Percentiles rank a stretch among this genome's conserved stretches.
Evolutionary conservation across 2,888 invertebrate species (phyloP).

Genomic region (Euplexia lucipara): DNA sequence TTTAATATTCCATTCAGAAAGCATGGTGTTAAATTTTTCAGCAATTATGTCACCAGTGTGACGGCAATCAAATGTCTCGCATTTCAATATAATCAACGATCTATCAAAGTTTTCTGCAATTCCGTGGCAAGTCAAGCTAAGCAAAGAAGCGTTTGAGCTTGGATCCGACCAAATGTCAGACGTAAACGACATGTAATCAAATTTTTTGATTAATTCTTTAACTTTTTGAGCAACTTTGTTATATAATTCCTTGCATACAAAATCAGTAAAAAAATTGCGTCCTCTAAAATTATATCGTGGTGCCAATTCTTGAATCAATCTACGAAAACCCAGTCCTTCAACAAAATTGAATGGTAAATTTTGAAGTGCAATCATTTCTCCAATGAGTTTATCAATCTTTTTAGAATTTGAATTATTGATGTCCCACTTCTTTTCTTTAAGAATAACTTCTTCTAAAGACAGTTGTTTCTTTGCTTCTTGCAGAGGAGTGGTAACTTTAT

Average conservation of each 20-base stretch:
- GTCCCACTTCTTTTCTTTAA: background rate
- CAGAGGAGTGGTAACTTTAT: background rate
- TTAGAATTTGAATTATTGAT: background rate
- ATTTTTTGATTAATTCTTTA: background rate
- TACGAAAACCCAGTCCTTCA: background rate
- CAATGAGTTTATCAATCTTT: background rate
- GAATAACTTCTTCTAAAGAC: background rate
- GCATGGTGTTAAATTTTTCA: too few species aligned
- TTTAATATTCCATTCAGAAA: too few species aligned
- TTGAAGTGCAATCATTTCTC: background rate
- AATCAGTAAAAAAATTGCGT: background rate
- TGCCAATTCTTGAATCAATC: background rate
- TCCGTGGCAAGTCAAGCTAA: slow-evolving; percentile 2
- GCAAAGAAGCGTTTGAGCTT: slow-evolving; percentile 2
- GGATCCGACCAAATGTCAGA: slow-evolving; percentile 8
- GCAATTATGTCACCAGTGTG: slow-evolving; percentile 8
- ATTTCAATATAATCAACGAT: slow-evolving; percentile 2
- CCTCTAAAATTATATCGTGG: background rate
- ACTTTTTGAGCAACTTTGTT: background rate
- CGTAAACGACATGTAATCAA: slow-evolving; percentile 1
- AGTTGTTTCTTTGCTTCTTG: background rate
- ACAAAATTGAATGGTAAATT: background rate
- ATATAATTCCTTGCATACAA: background rate
- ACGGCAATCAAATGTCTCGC: background rate
- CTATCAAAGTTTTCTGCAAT: slow-evolving; percentile 3